Evolutionary conservation across 2,888 invertebrate species (phyloP).

Genomic region (Pterobdella sp.): DNA sequence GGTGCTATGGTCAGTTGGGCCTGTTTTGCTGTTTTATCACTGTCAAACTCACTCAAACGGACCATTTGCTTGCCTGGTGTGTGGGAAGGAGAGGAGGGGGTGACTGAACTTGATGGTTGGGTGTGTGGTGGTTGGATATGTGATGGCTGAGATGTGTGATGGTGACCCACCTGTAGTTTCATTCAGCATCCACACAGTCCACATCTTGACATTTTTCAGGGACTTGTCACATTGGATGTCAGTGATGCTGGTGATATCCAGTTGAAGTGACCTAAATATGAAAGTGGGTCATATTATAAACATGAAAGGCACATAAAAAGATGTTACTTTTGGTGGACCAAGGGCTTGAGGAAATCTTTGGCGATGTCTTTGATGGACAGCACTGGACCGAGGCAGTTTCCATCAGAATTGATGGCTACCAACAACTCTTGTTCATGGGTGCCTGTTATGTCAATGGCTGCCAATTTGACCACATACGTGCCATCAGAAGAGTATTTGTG

Average conservation of each 20-base stretch:
- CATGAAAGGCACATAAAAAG: background rate
- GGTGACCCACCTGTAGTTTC: conserved; percentile 30
- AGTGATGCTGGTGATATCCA: conserved; percentile 39
- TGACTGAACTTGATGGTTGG: background rate
- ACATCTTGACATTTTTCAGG: conserved; percentile 42
- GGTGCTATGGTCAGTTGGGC: conserved; percentile 42
- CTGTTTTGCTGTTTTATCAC: conserved; percentile 29
- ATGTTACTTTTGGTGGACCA: conserved; percentile 29
- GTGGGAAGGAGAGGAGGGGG: background rate
- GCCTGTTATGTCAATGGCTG: conserved; percentile 27
- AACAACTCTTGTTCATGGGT: conserved; percentile 12
- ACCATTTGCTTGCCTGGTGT: background rate
- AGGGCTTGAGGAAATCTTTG: conserved; percentile 20
- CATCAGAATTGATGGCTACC: conserved; percentile 38
- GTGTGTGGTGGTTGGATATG: background rate
- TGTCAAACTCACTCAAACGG: conserved; percentile 8
- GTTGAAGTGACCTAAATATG: conserved; percentile 30
- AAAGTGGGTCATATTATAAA: conserved; percentile 25
- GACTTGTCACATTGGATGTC: conserved; percentile 41
- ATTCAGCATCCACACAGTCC: conserved; percentile 41
- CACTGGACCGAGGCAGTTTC: conserved; percentile 41
- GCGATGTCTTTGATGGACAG: conserved; percentile 38
- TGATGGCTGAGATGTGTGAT: background rate
- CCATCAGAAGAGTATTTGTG: conserved; percentile 27
- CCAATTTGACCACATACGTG: conserved; percentile 28